Conservation (phyloP, 2,888 invertebrate genomes). For the Pteria penguin region DNA sequence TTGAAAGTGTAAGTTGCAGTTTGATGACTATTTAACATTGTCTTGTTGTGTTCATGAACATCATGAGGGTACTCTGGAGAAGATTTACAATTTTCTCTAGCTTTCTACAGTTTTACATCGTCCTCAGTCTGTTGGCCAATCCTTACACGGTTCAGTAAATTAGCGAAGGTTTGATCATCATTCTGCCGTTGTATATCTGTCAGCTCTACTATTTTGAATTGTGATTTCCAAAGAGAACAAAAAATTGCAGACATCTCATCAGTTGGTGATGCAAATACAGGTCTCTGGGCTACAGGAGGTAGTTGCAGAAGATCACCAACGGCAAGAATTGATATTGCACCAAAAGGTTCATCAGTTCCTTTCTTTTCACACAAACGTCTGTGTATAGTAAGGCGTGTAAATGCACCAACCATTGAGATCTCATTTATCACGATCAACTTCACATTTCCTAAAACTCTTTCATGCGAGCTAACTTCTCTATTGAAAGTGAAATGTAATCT, state of each 20-base stretch:
- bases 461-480: not conserved
- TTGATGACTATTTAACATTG: not conserved
- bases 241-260: constrained; percentile 30
- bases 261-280: constrained; percentile 4
- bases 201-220: constrained; percentile 40
- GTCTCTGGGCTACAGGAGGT: constrained; percentile 41
- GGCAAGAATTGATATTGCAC: constrained; percentile 34
- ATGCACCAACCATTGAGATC: no score
- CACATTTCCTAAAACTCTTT: no score
- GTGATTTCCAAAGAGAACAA: constrained; percentile 39
- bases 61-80: not conserved
- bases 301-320: constrained; percentile 50
- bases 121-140: constrained; percentile 30
- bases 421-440: no score
- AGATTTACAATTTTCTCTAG: constrained; percentile 16
- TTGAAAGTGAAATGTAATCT: constrained; percentile 9
- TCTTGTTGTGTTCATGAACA: not conserved
- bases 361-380: not conserved
- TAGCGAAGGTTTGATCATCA: constrained; percentile 45
- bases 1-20: not conserved
- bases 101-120: constrained; percentile 7
- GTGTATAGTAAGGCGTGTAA: no score
- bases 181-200: constrained; percentile 44
- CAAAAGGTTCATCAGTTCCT: not conserved
- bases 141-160: constrained; percentile 38